Conservation (phyloP, 2,113 vertebrate genomes). For the Microcebus griseorufus region DNA sequence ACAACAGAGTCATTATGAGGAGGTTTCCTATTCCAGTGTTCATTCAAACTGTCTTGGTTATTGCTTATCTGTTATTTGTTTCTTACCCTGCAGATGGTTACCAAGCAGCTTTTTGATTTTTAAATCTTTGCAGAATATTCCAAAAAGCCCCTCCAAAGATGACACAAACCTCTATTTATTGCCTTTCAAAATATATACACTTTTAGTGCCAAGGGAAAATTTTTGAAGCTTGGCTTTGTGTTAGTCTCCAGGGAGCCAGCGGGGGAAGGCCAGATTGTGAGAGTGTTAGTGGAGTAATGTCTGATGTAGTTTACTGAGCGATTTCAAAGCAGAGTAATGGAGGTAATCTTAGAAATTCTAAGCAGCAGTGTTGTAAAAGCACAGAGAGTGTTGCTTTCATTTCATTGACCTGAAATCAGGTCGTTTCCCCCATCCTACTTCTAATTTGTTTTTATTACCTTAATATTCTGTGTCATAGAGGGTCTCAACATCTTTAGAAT, state of each 20-base stretch:
- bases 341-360: conserved; percentile 59
- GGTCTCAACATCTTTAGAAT: conserved; percentile 64
- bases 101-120: conserved; percentile 57
- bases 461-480: conserved; percentile 16
- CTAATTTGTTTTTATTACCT: conserved; percentile 70
- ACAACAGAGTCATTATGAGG: neutral
- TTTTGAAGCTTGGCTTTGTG: conserved; percentile 75
- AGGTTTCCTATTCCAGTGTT: neutral
- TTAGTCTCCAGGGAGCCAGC: conserved; percentile 73
- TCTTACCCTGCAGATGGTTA: conserved; percentile 29
- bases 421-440: conserved; percentile 31
- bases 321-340: conserved; percentile 69
- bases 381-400: conserved; percentile 58
- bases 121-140: conserved; percentile 62
- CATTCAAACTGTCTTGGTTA: neutral
- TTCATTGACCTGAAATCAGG: conserved; percentile 73
- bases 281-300: conserved; percentile 64
- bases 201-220: conserved; percentile 37
- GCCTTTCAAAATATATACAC: conserved; percentile 60
- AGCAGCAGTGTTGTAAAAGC: conserved; percentile 58
- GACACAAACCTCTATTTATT: conserved; percentile 62
- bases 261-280: conserved; percentile 51
- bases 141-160: conserved; percentile 59
- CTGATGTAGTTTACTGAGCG: conserved; percentile 71
- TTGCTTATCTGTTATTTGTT: conserved; percentile 10